Conservation (phyloP, 2,888 invertebrate genomes). For the Erebia aethiops region DNA sequence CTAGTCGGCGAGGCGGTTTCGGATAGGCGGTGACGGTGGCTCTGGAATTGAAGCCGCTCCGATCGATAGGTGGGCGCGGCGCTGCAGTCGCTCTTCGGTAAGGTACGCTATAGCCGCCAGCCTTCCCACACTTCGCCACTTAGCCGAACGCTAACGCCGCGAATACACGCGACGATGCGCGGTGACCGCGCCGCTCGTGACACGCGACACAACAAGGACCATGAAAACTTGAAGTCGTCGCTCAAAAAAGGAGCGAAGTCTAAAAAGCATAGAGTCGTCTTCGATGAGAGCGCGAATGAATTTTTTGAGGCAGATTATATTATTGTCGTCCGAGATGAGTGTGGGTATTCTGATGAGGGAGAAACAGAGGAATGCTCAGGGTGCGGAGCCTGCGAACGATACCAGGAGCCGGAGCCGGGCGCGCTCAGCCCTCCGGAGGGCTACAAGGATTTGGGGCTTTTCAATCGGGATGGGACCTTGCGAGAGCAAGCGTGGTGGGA, state of each 20-base stretch:
- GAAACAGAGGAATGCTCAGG: constrained; percentile 88
- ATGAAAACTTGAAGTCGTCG: constrained; percentile 87
- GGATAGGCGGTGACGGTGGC: constrained; percentile 25
- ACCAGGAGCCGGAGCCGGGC: constrained; percentile 90
- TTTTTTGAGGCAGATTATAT: constrained; percentile 97
- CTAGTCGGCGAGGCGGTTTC: not conserved
- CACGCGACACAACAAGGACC: constrained; percentile 84
- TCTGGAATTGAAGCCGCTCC: constrained; percentile 38
- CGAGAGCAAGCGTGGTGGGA: constrained; percentile 84
- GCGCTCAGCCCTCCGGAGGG: constrained; percentile 96
- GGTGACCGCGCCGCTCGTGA: constrained; percentile 78
- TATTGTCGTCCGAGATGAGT: constrained; percentile 94
- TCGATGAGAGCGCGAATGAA: constrained; percentile 94
- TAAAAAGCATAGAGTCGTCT: constrained; percentile 91
- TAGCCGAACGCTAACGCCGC: constrained; percentile 63
- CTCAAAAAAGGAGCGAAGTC: constrained; percentile 89
- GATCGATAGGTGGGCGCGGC: constrained; percentile 75
- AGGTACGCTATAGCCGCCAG: constrained; percentile 43
- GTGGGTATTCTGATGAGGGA: constrained; percentile 91
- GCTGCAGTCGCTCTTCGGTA: constrained; percentile 60
- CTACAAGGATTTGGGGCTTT: constrained; percentile 91
- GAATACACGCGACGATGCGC: constrained; percentile 76
- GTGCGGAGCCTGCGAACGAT: constrained; percentile 78
- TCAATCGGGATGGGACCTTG: constrained; percentile 81
- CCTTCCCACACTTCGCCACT: constrained; percentile 53